Evolutionary conservation across 2,797 vertebrate genomes (phyloP).

Genomic region (Anguilla megastoma): DNA sequence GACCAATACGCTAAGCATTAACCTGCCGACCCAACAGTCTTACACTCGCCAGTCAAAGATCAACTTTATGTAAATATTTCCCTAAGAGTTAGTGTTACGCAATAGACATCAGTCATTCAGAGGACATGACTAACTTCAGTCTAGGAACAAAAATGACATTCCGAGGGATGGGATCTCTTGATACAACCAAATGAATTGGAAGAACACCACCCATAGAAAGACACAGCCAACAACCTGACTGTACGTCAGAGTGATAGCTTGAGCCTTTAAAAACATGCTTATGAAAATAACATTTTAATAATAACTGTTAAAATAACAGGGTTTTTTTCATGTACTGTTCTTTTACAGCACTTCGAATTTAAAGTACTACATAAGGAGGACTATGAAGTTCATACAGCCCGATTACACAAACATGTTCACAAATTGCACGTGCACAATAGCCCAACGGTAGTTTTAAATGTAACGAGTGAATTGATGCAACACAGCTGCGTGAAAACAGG

Average conservation of each 20-base stretch:
- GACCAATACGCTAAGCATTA: not conserved
- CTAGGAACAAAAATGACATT: not conserved
- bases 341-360: not conserved
- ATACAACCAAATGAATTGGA: not conserved
- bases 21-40: not conserved
- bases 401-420: not conserved
- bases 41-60: conserved; percentile 21
- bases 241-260: not conserved
- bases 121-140: not conserved
- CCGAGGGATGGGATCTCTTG: not conserved
- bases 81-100: not conserved
- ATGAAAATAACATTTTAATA: not conserved
- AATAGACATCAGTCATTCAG: not conserved
- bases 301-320: too few relatives aligned
- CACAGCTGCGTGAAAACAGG: not conserved
- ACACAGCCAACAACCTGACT: not conserved
- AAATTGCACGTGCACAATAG: not conserved
- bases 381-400: not conserved
- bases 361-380: not conserved
- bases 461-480: not conserved
- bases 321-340: not conserved
- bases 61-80: not conserved
- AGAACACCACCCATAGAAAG: not conserved
- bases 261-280: not conserved
- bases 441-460: not conserved